Evolutionary conservation across 2,888 invertebrate genomes (phyloP).

Genomic region (Polydrusus cervinus): DNA sequence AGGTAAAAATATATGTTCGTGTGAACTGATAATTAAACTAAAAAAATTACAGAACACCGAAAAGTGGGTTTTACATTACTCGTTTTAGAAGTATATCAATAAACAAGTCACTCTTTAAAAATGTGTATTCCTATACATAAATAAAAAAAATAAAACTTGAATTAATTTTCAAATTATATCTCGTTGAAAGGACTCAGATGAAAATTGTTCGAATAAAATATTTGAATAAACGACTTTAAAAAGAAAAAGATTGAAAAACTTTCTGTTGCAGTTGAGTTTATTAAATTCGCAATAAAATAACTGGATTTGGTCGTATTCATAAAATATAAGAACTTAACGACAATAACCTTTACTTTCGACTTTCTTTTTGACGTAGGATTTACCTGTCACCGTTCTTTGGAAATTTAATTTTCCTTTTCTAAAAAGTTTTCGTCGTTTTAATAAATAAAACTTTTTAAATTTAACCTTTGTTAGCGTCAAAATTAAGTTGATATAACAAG

Average conservation of each 20-base stretch:
- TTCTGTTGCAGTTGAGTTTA: background rate
- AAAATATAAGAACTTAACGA: constrained; percentile 8
- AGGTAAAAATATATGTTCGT: too few relatives aligned
- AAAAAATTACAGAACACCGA: too few relatives aligned
- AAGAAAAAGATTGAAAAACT: constrained; percentile 4
- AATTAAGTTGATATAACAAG: background rate
- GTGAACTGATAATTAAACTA: too few relatives aligned
- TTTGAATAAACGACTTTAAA: background rate
- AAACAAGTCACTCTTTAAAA: too few relatives aligned
- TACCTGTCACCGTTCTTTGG: constrained; percentile 9
- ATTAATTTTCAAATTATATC: background rate
- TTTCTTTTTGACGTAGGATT: background rate
- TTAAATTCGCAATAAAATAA: constrained; percentile 8
- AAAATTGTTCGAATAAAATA: background rate
- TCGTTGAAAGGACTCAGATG: background rate
- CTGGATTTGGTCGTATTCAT: background rate
- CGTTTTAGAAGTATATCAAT: too few relatives aligned
- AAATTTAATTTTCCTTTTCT: constrained; percentile 1
- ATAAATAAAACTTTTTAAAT: constrained; percentile 5
- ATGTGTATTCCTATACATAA: too few relatives aligned
- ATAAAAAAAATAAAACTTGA: too few relatives aligned
- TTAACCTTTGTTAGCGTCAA: background rate
- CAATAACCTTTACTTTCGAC: constrained; percentile 3
- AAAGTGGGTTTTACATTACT: too few relatives aligned
- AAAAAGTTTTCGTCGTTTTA: background rate